Evolutionary conservation across 2,797 vertebrate species (phyloP).

Genomic region (Apogon talboti): DNA sequence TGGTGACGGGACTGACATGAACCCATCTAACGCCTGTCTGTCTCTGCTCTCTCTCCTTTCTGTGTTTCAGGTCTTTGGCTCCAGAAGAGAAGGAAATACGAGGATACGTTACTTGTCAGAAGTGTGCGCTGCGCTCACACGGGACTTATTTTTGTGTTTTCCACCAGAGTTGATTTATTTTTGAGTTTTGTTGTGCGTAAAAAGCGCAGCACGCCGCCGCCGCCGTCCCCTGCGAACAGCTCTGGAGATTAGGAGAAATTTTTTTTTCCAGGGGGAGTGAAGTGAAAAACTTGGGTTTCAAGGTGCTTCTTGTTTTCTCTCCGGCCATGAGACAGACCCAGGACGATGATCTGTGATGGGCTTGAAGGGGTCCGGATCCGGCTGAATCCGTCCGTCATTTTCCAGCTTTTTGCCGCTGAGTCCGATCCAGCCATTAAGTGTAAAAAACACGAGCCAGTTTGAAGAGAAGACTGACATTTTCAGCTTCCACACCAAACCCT

Average conservation of each 20-base stretch:
- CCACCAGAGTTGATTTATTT: slow-evolving; percentile 71
- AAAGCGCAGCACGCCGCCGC: slow-evolving; percentile 70
- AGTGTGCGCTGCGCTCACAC: slow-evolving; percentile 66
- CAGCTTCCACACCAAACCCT: no score
- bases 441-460: slow-evolving; percentile 57
- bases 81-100: slow-evolving; percentile 51
- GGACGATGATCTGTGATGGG: slow-evolving; percentile 82
- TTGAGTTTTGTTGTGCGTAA: slow-evolving; percentile 71
- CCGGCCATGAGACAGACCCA: slow-evolving; percentile 68
- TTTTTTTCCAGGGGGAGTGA: slow-evolving; percentile 78
- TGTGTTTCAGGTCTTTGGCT: slow-evolving; percentile 73
- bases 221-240: slow-evolving; percentile 60
- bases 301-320: slow-evolving; percentile 35
- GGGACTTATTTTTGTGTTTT: slow-evolving; percentile 78
- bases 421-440: slow-evolving; percentile 50
- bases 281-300: slow-evolving; percentile 83
- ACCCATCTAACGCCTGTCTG: slow-evolving; percentile 88
- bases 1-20: slow-evolving; percentile 91
- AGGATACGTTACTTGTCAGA: slow-evolving; percentile 74
- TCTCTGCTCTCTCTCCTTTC: slow-evolving; percentile 67
- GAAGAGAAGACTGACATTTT: slow-evolving; percentile 65
- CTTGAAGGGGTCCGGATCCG: slow-evolving; percentile 75
- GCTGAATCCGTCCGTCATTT: slow-evolving; percentile 63
- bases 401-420: slow-evolving; percentile 43
- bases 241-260: slow-evolving; percentile 57